Evolutionary conservation across 2,113 vertebrate genomes (phyloP).

Genomic region (Indri indri): DNA sequence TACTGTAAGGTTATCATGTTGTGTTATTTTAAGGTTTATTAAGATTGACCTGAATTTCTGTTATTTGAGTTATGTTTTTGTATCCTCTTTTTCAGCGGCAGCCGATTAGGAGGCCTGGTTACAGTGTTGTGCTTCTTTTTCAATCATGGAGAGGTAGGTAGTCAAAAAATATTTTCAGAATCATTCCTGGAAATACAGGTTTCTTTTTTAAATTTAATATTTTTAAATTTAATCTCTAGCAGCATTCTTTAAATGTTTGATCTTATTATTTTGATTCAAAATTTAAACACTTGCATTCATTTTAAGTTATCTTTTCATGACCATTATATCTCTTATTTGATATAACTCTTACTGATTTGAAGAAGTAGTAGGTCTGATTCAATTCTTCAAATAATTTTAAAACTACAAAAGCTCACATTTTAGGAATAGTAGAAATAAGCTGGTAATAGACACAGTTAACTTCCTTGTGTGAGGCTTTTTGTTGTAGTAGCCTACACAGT

Average conservation of each 20-base stretch:
- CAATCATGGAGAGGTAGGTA: constrained; percentile 96
- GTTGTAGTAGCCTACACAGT: not conserved
- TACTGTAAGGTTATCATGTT: too few relatives aligned
- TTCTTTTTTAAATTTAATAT: not conserved
- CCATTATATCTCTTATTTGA: not conserved
- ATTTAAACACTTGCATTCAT: not conserved
- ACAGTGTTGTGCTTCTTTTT: constrained; percentile 95
- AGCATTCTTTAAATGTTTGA: not conserved
- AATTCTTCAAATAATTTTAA: not conserved
- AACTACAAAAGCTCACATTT: not conserved
- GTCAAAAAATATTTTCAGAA: not conserved
- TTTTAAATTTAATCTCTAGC: not conserved
- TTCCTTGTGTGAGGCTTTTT: not conserved
- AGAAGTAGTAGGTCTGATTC: not conserved
- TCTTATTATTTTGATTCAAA: not conserved
- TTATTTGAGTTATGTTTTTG: not conserved
- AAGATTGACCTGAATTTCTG: not conserved
- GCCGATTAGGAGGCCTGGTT: constrained; percentile 91
- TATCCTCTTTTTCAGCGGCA: constrained; percentile 86
- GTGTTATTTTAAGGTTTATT: not conserved
- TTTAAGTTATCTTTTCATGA: not conserved
- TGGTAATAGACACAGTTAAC: not conserved
- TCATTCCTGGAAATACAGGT: not conserved
- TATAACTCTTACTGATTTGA: not conserved
- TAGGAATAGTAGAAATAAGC: not conserved